Evolutionary conservation across 2,888 invertebrate genomes (phyloP).

Genomic region (Coelogynopora nodosa): DNA sequence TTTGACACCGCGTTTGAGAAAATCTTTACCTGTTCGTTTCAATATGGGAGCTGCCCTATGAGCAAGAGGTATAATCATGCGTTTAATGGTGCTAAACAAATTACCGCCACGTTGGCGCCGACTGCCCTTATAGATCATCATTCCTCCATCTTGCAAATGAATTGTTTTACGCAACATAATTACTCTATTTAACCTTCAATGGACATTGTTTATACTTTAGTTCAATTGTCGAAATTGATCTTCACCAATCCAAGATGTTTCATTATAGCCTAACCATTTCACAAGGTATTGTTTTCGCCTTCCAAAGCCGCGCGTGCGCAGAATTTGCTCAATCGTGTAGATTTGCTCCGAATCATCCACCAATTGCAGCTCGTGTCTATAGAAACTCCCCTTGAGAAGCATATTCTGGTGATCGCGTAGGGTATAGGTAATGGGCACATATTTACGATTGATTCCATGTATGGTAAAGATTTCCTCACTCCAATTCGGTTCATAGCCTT

Average conservation of each 20-base stretch:
- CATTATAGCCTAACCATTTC: slow-evolving; percentile 15
- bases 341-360: slow-evolving; percentile 36
- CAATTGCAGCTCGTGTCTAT: slow-evolving; percentile 46
- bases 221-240: not conserved
- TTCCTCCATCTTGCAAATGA: not conserved
- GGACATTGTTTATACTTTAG: not conserved
- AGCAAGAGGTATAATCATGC: not conserved
- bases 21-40: not conserved
- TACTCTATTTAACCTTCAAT: not conserved
- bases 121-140: not conserved
- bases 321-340: slow-evolving; percentile 46
- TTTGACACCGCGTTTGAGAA: not conserved
- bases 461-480: slow-evolving; percentile 47
- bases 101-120: not conserved
- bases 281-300: slow-evolving; percentile 12
- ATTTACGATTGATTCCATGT: slow-evolving; percentile 26
- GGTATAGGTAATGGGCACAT: slow-evolving; percentile 37
- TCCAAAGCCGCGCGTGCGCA: not conserved
- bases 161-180: not conserved
- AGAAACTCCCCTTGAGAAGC: slow-evolving; percentile 42
- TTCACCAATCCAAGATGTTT: not conserved
- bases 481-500: slow-evolving; percentile 48
- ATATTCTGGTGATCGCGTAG: slow-evolving; percentile 45
- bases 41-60: not conserved
- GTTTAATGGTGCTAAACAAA: not conserved